Evolutionary conservation across 92 coral and sea anemone species (phyloP), one percentile per base, ranked within the genome.

Genomic region (Virgularia gustaviana): DNA sequence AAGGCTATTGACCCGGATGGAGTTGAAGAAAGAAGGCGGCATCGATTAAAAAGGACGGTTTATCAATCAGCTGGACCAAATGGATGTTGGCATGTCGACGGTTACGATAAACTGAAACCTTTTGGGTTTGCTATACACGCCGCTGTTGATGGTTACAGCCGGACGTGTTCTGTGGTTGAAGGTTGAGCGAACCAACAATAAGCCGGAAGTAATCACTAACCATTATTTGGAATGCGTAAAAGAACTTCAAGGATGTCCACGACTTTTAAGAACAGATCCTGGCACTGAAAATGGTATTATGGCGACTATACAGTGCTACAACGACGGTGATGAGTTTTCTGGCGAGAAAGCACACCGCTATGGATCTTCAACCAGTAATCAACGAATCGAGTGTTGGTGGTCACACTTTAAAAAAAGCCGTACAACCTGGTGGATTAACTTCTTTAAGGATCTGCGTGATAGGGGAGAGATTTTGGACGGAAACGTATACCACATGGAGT

Each of bases 1-100:
- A 80, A 73, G 66, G 85, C 73, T 45, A 73, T 72, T 55, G 85
- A 57, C 72, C 81, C 77, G 38, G n/a, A 36, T 52, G 86, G 86
- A 30, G 36, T 36, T 28, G 83, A 82, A 77, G 78, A 82, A 76
- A 47, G 83, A 41, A 70, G 77, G 64, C 66, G 77, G 12, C 87
- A 78, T 71, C 70, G 79, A 11, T 52, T 83, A 19, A 83, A 76
- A 52, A 67, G 86, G 43, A 68, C 82, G 49, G 35, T 57, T 18
- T 82, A 82, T 66, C 33, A 37, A 62, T 57, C 73, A n/a, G 28
- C 49, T 35, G 75, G 86, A 44, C 86, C 82, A 27, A 82, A 76
- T 39, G 16, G 63, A 39, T 60, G 79, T 51, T 80, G 85, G 80
- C 75, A 80, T 57, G 75, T 63, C 27, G 85, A 80, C 43, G 83